Percentiles rank a stretch among this genome's conserved stretches.
Conservation (phyloP, 2,888 invertebrate genomes). For the Bembecia ichneumoniformis region DNA sequence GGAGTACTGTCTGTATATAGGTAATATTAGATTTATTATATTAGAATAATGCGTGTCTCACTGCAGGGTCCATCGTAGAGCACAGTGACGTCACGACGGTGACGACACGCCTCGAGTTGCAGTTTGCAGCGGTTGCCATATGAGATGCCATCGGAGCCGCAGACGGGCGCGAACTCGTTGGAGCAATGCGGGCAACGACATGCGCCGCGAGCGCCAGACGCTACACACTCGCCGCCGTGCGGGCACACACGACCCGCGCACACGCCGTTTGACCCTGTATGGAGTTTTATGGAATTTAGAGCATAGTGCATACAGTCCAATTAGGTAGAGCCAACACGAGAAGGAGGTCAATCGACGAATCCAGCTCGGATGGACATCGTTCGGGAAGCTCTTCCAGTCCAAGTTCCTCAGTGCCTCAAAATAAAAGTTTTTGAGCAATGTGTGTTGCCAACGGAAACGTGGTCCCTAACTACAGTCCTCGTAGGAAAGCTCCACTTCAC, state of each 20-base stretch:
- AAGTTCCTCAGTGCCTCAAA: too few species aligned
- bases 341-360: too few species aligned
- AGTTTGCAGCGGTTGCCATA: conserved; percentile 89
- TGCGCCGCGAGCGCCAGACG: conserved; percentile 79
- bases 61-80: conserved; percentile 89
- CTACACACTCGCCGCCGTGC: conserved; percentile 78
- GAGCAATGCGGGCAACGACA: conserved; percentile 91
- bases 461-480: too few species aligned
- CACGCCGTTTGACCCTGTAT: conserved; percentile 75
- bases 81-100: conserved; percentile 80
- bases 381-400: too few species aligned
- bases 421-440: too few species aligned
- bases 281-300: too few species aligned
- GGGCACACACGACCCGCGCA: conserved; percentile 81
- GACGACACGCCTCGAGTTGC: conserved; percentile 83
- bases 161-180: conserved; percentile 87
- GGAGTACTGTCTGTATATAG: too few species aligned
- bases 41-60: conserved; percentile 52
- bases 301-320: conserved; percentile 5
- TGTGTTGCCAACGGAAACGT: too few species aligned
- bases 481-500: too few species aligned
- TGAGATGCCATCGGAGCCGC: conserved; percentile 86
- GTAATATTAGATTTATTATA: too few species aligned
- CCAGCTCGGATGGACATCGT: too few species aligned
- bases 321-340: too few species aligned